Conservation (phyloP, 2,113 vertebrate species). For the Cololabis saira region DNA sequence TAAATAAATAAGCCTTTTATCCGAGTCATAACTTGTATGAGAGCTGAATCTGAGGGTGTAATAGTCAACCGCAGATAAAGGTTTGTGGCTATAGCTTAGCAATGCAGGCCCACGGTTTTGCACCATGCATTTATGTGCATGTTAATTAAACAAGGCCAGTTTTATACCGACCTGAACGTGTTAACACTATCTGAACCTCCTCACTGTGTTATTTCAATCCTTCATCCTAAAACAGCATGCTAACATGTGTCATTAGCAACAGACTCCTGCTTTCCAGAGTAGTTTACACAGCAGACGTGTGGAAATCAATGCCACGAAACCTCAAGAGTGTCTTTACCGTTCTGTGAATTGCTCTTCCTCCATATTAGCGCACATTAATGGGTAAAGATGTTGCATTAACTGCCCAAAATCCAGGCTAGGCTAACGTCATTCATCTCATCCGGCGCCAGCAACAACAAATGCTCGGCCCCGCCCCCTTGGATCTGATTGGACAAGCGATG, state of each 20-base stretch:
- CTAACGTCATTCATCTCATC: conserved; percentile 30
- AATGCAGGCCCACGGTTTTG: neutral
- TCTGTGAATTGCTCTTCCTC: neutral
- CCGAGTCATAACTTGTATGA: too few relatives aligned
- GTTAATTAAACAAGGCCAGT: neutral
- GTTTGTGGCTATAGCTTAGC: conserved; percentile 9
- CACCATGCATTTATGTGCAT: neutral
- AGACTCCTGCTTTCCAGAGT: neutral
- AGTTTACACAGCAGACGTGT: neutral
- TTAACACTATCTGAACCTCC: neutral
- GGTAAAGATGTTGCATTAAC: neutral
- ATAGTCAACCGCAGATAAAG: neutral
- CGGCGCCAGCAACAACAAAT: conserved; percentile 12
- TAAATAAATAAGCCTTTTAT: too few relatives aligned
- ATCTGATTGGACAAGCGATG: conserved; percentile 46
- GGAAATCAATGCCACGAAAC: neutral
- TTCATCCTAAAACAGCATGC: conserved; percentile 40
- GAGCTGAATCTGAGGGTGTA: neutral
- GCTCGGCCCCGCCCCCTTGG: neutral
- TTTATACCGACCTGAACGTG: neutral
- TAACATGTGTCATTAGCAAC: conserved; percentile 54
- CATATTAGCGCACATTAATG: neutral
- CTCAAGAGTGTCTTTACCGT: neutral
- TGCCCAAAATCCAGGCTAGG: neutral
- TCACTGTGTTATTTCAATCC: conserved; percentile 5